Base-by-base conservation (phyloP, 2,797 vertebrate genomes). In the Acrocephalus scirpaceus region DNA sequence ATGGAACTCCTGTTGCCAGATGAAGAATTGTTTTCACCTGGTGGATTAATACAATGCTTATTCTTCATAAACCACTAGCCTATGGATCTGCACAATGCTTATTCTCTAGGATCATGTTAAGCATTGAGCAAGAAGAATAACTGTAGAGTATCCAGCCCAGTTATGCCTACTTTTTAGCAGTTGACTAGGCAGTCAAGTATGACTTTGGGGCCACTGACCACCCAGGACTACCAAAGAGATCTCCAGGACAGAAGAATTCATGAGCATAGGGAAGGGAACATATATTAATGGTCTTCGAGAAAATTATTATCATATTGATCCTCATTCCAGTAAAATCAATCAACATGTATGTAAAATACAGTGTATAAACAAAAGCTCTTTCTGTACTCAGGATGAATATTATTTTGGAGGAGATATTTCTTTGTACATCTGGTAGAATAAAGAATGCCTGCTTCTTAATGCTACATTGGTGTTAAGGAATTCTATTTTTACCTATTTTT, bases 241-340 rank as follows among this genome's bases (percentile, higher is more conserved):
- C 11, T 20, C 11, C 0, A 0, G 17, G 21, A 53, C 27, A 56
- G 36, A 51, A 44, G 7, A 26, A 34, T 2, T 2, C 17, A 26
- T 32, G 13, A 36, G 17, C 21, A 61, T 26, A 32, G 38, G 26
- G 3, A 13, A 26, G 9, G 17, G 17, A 81, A 60, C 3, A 32
- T 30, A 44, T 26, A 9, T 32, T 51, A 9, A 81, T 44, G 21
- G 5, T 45, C 27, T 61, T 53, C 36, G 32, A 53, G 38, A 21
- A 71, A 82, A 71, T 32, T 0, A 14, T 61, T 17, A 45, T 45
- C 11, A 14, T 61, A 36, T 22, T 36, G 14, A 26, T 71, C 32
- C 9, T 44, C 30, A 32, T 45, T 53, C 32, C 47, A 71, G 21
- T 27, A 53, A 44, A 53, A 53, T 32, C 6, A 45, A 61, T 36